Evolutionary conservation across 2,888 invertebrate species (phyloP).

Genomic region (Drosophila yooni): DNA sequence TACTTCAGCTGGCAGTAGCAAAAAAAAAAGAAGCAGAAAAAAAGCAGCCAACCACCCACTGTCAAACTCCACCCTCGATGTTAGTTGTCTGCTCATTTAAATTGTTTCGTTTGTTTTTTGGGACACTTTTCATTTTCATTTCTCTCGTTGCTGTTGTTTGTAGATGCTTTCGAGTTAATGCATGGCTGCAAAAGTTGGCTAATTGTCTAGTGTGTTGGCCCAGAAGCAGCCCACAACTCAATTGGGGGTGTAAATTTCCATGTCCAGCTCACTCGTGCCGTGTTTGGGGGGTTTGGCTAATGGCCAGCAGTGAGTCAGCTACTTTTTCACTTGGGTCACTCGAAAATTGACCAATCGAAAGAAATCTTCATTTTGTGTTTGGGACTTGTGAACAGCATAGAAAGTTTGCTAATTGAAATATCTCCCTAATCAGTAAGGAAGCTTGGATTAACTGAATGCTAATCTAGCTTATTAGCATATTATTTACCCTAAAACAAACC

Average conservation of each 20-base stretch:
- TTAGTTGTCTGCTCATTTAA: conserved; percentile 69
- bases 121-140: conserved; percentile 62
- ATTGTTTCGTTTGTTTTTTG: conserved; percentile 47
- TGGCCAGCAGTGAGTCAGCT: conserved; percentile 44
- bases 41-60: conserved; percentile 9
- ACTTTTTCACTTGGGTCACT: neutral
- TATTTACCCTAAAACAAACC: neutral
- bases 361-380: conserved; percentile 24
- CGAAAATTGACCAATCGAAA: conserved; percentile 23
- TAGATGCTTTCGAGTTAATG: conserved; percentile 68
- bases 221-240: conserved; percentile 26
- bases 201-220: conserved; percentile 62
- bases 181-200: conserved; percentile 76
- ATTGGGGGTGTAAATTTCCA: conserved; percentile 41
- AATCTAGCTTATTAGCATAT: conserved; percentile 20
- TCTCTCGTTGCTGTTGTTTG: conserved; percentile 22
- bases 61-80: neutral
- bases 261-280: conserved; percentile 10
- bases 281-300: conserved; percentile 8
- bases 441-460: conserved; percentile 15
- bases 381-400: conserved; percentile 5
- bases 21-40: neutral
- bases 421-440: conserved; percentile 23
- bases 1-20: conserved; percentile 64
- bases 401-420: conserved; percentile 47